Evolutionary conservation across 2,888 invertebrate genomes (phyloP), one percentile per base, ranked within the genome.

Genomic region (Euspilapteryx auroguttella): DNA sequence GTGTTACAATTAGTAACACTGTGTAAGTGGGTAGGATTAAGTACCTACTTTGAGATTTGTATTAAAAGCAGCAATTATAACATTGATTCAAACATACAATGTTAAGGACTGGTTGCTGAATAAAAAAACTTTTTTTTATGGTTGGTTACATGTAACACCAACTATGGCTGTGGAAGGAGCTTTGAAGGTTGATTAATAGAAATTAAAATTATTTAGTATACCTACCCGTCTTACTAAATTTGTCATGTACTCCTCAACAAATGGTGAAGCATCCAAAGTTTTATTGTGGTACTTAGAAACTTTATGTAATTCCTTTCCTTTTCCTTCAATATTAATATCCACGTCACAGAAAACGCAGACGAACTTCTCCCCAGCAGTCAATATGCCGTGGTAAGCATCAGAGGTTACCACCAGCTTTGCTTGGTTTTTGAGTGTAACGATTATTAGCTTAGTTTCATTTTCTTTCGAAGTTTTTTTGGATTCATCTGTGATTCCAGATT

Each of bases 211-310:
- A 27, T 7, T 11, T 8, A 7, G 20, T 21, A 34, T 21, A 31
- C 31, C 3, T 40, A 66, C 66, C 55, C 55, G 47, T 39, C 65
- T 42, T 11, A 64, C 43, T 6, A 68, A 43, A 42, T 64, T 54
- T 24, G 53, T 47, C 4, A 43, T 38, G 28, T 40, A 55, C 7
- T 53, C 53, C 4, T 57, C 55, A 8, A 45, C 24, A 32, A 56
- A 59, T 0, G 63, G 61, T 35, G 47, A 44, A 2, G 20, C 34
- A 13, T 45, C 45, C 11, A 62, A 32, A 2, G 36, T 32, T 11
- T 40, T 44, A 10, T 34, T 41, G 33, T 68, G 66, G 7, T 38
- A 41, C 2, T 33, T 13, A 0, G 48, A 44, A 14, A 24, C 37
- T n/a, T 47, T 54, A 17, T 68, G 65, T 0, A 32, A 24, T 3